Base-by-base conservation (phyloP, 2,888 invertebrate species). In the Watsonalla binaria region DNA sequence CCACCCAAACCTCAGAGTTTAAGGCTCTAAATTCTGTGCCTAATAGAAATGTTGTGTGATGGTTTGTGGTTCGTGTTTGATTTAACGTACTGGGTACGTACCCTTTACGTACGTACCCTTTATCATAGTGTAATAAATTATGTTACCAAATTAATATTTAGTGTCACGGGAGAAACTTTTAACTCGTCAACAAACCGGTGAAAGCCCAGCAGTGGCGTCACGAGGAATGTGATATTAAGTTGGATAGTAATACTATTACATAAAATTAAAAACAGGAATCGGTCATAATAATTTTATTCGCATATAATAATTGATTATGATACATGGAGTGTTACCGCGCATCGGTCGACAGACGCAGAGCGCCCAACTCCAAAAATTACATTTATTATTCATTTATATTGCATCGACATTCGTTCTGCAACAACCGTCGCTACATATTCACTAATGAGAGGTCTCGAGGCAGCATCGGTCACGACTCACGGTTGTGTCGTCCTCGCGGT, bases 261-360 rank as follows among this genome's bases (percentile, higher is more conserved):
- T 60, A 75, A 68, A 61, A 64, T 68, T 72, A 73, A 58, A 49
- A 51, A 58, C 37, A 35, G 37, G 51, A 5, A 8, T 84, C 80
- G 78, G 86, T 89, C 89, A 88, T 88, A 82, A 86, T 89, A 86
- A 80, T 88, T 90, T 90, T 88, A 90, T 86, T 90, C 84, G 89
- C 88, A 89, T 90, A 89, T 86, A 85, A 86, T 88, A 86, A 87
- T 87, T 88, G 90, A 89, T 90, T 90, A 90, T 90, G 89, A 90
- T 90, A 90, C 90, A 90, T 86, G 86, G 82, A 87, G 81, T 80
- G 77, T 71, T 63, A 78, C 76, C 70, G 74, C 74, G 77, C 79
- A 74, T 76, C 80, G 70, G 69, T 75, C 76, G 71, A 74, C 74
- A 65, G 67, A 69, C 63, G 74, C 74, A 72, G 78, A 74, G 68